A percentile compares a stretch with the other conserved stretches of the same genome.
Evolutionary conservation across 1,140 invertebrate genomes (phyloP).

Genomic region (Drosophila murphyi): DNA sequence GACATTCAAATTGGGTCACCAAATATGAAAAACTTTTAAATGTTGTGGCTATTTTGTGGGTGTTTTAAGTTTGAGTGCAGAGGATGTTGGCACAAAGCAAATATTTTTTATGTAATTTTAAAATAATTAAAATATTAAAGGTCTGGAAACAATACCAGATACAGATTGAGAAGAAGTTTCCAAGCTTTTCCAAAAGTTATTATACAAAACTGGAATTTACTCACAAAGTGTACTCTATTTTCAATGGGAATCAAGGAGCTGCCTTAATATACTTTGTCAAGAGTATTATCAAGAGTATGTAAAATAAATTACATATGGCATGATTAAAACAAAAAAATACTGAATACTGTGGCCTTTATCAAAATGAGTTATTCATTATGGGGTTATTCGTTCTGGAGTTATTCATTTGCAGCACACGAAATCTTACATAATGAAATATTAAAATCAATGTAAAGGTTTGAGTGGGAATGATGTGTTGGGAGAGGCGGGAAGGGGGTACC

Average conservation of each 20-base stretch:
- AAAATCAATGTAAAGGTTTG: conserved; percentile 66
- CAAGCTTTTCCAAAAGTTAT: too few species aligned
- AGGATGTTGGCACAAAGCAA: too few species aligned
- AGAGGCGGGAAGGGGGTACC: not conserved
- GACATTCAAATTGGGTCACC: too few species aligned
- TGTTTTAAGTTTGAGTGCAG: too few species aligned
- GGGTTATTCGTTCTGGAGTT: conserved; percentile 47
- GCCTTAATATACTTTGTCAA: not conserved
- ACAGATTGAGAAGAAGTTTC: too few species aligned
- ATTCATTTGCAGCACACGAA: conserved; percentile 34
- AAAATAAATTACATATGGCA: conserved; percentile 1
- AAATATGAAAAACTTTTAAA: too few species aligned
- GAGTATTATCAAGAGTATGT: not conserved
- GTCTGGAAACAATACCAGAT: too few species aligned
- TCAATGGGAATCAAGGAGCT: not conserved
- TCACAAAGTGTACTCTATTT: too few species aligned
- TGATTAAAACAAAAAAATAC: not conserved
- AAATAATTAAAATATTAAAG: too few species aligned
- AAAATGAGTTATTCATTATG: conserved; percentile 75
- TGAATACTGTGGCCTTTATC: conserved; percentile 2
- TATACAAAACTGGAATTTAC: too few species aligned
- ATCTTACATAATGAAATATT: conserved; percentile 82
- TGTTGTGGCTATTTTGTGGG: too few species aligned
- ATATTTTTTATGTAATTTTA: too few species aligned
- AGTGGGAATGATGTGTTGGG: not conserved